phyloP scores from a whole-genome alignment of 1,140 invertebrate genomes.

The Macrostomum lignano region DNA sequence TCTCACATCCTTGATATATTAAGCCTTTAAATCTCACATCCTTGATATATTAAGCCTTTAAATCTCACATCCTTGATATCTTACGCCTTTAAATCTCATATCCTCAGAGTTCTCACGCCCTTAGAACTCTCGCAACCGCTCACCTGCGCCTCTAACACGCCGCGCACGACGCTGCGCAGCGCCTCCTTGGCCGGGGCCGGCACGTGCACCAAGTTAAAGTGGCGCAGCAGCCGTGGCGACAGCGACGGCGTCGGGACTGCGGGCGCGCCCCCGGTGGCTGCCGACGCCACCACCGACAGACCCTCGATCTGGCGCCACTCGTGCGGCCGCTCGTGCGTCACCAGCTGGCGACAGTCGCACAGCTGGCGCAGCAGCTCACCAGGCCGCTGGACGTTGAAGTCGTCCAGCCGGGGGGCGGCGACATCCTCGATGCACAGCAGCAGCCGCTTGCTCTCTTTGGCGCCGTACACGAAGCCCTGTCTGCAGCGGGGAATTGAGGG shows the following conservation, averaged over 20 bases:
- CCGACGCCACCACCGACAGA: slow-evolving; percentile 16
- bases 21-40: no score
- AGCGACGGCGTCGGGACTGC: slow-evolving; percentile 12
- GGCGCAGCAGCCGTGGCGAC: slow-evolving; percentile 19
- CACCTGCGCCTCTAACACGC: slow-evolving; percentile 23
- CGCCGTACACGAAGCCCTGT: slow-evolving; percentile 24
- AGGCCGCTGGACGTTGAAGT: slow-evolving; percentile 16
- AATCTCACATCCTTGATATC: no score
- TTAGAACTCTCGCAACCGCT: no score
- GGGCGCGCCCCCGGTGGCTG: slow-evolving; percentile 17
- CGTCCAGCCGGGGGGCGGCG: slow-evolving; percentile 16
- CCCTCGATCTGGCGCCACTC: slow-evolving; percentile 21
- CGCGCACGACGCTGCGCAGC: slow-evolving; percentile 16
- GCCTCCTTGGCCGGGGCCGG: slow-evolving; percentile 16
- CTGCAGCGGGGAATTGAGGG: background rate
- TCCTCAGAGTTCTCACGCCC: no score
- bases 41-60: no score
- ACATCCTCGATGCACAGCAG: slow-evolving; percentile 26
- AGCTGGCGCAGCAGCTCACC: slow-evolving; percentile 23
- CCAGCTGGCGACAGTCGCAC: slow-evolving; percentile 18
- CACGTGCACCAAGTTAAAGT: slow-evolving; percentile 22
- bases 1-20: no score
- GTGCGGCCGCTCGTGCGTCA: slow-evolving; percentile 22
- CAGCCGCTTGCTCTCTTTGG: slow-evolving; percentile 22
- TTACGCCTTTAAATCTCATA: no score